phyloP scores from a whole-genome alignment of 2,888 invertebrate species.

The Mactromeris polynyma region DNA sequence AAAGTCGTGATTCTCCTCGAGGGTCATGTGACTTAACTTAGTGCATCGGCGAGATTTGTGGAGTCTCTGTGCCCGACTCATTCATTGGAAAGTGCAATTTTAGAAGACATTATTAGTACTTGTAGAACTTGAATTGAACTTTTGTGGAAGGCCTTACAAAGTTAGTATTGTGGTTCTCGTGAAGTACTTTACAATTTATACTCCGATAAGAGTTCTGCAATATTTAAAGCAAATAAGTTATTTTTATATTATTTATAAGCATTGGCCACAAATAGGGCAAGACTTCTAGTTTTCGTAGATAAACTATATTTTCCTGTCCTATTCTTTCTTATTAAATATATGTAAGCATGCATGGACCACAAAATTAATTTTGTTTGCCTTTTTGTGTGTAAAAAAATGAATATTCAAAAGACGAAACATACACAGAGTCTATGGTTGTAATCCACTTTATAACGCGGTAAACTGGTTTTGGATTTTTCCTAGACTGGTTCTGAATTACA shows the following conservation, averaged over 20 bases:
- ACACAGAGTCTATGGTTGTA: not conserved
- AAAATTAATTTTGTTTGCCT: not conserved
- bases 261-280: not conserved
- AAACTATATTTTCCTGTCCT: not conserved
- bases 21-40: not conserved
- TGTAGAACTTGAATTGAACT: not conserved
- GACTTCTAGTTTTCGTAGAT: not conserved
- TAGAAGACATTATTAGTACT: conserved; percentile 5
- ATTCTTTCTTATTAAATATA: not conserved
- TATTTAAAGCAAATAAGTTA: not conserved
- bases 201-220: not conserved
- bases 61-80: not conserved
- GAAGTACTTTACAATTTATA: too few relatives aligned
- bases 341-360: not conserved
- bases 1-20: not conserved
- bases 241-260: not conserved
- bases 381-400: conserved; percentile 4
- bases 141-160: not conserved
- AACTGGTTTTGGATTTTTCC: not conserved
- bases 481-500: not conserved
- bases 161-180: not conserved
- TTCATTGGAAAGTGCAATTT: conserved; percentile 21
- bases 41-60: not conserved
- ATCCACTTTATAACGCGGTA: not conserved
- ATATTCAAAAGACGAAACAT: not conserved